Percentiles rank a stretch among this genome's conserved stretches.
These are phyloP conservation scores for Bubo bubo DNA, from an alignment of 2,113 vertebrate species.

Conservation along the genomic window DNA sequence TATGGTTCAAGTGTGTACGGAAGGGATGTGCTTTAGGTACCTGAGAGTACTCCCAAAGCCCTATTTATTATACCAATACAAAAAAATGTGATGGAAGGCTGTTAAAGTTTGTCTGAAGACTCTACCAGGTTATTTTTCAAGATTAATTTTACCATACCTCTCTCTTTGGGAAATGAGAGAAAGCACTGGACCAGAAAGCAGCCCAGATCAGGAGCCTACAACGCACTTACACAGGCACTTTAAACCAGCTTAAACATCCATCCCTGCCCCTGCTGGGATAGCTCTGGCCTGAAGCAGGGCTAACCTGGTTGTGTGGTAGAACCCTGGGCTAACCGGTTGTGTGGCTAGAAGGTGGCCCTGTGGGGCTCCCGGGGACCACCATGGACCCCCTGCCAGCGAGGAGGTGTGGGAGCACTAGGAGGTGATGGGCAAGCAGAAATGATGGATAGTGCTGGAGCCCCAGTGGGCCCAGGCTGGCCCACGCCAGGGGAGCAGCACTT, in stretches of 20 bases:
- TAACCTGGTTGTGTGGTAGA: too few species aligned
- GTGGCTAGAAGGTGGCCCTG: background rate
- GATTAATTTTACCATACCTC: background rate
- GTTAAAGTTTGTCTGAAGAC: background rate
- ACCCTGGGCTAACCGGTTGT: too few species aligned
- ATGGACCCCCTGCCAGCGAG: rapidly evolving
- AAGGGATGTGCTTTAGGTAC: background rate
- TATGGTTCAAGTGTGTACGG: background rate
- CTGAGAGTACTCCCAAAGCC: background rate
- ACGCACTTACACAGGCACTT: background rate
- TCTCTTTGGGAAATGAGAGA: background rate
- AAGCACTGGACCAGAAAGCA: background rate
- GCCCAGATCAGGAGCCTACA: background rate
- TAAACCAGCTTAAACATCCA: background rate
- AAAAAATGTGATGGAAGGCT: background rate
- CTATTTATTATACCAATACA: background rate
- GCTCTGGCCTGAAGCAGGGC: background rate
- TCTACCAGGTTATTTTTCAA: background rate
- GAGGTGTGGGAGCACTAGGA: background rate
- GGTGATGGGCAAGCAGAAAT: background rate
- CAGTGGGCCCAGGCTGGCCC: background rate
- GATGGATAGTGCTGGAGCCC: background rate
- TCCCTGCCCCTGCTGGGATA: background rate
- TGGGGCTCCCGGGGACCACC: background rate
- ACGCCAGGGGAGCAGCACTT: rapidly evolving